Conservation (phyloP, 2,797 vertebrate genomes). For the Fringilla coelebs region DNA sequence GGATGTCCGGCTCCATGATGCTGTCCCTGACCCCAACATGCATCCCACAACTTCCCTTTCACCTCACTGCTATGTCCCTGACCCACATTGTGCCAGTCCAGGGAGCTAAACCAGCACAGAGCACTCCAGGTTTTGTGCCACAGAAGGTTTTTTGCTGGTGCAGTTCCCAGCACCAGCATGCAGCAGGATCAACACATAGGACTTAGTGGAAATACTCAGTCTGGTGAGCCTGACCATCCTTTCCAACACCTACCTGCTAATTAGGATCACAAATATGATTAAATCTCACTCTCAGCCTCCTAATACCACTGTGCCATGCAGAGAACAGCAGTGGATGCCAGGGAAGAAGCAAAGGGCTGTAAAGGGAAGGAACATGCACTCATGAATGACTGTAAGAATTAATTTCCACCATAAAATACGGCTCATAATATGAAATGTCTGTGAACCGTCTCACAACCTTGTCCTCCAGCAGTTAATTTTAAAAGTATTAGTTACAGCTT, state of each 20-base stretch:
- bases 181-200: not conserved
- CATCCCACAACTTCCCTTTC: not conserved
- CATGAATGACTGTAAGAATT: not conserved
- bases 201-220: not conserved
- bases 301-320: not conserved
- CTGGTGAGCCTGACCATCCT: not conserved
- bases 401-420: not conserved
- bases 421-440: not conserved
- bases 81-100: not conserved
- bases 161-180: not conserved
- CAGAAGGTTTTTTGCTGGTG: not conserved
- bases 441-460: not conserved
- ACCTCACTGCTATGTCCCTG: fast-evolving
- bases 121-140: not conserved
- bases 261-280: not conserved
- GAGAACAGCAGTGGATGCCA: not conserved
- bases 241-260: not conserved
- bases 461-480: not conserved
- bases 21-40: not conserved
- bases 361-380: not conserved
- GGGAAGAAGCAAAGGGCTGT: not conserved
- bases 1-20: not conserved
- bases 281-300: not conserved
- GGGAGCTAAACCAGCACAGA: not conserved
- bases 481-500: not conserved